Evolutionary conservation across 2,113 vertebrate species (phyloP).

Genomic region (Tyrannus savana): DNA sequence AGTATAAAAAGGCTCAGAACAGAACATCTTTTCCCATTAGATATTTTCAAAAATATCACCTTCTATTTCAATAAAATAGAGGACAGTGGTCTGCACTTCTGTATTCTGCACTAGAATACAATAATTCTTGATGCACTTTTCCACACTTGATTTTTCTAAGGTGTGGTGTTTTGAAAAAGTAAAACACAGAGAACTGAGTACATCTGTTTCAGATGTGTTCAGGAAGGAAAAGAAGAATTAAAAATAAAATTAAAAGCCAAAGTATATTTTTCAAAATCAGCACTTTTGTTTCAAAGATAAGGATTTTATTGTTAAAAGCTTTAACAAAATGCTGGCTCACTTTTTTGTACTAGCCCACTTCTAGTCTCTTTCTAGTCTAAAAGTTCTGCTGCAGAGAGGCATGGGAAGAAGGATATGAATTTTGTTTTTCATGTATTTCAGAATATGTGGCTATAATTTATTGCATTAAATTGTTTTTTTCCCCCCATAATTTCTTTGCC

Average conservation of each 20-base stretch:
- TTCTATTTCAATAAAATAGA: not conserved
- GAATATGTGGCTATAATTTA: not conserved
- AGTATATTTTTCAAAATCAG: not conserved
- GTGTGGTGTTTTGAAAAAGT: not conserved
- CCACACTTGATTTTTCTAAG: not conserved
- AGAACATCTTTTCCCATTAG: conserved; percentile 1
- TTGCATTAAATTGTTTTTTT: not conserved
- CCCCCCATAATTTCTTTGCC: not conserved
- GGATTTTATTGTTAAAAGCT: not conserved
- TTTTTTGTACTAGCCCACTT: not conserved
- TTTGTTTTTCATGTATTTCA: not conserved
- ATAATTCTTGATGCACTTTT: not conserved
- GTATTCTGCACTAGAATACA: not conserved
- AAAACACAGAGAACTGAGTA: not conserved
- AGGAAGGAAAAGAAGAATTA: not conserved
- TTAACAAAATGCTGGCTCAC: not conserved
- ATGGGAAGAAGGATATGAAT: not conserved
- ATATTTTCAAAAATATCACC: not conserved
- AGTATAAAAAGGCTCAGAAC: not conserved
- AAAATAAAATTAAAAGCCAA: not conserved
- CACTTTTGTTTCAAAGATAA: not conserved
- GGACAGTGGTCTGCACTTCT: not conserved
- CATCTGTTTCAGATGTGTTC: not conserved
- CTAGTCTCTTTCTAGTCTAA: not conserved
- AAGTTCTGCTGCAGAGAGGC: not conserved